Conservation (phyloP, 1,140 invertebrate genomes). For the Centruroides vittatus region DNA sequence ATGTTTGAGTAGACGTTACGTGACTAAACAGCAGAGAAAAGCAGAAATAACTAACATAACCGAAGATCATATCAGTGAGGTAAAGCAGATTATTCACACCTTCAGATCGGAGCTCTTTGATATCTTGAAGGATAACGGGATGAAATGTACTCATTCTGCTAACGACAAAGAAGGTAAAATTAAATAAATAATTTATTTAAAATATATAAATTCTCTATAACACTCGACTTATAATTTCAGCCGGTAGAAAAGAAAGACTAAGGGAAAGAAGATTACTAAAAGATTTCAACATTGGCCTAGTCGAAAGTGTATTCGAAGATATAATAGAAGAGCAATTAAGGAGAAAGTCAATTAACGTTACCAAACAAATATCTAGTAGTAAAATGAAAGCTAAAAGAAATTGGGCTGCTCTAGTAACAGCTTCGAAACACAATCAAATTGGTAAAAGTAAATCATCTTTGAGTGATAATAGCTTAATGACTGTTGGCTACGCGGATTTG, state of each 20-base stretch:
- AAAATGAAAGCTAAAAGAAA: constrained; percentile 42
- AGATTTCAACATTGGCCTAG: constrained; percentile 75
- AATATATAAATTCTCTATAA: too few species aligned
- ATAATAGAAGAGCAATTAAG: constrained; percentile 2
- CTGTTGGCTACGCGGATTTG: constrained; percentile 7
- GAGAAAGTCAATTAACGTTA: constrained; percentile 7
- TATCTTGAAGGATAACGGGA: constrained; percentile 65
- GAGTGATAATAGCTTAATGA: constrained; percentile 2
- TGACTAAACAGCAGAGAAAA: constrained; percentile 58
- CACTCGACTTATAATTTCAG: constrained; percentile 28
- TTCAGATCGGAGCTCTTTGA: constrained; percentile 75
- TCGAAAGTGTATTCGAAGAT: constrained; percentile 35
- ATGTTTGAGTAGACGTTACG: constrained; percentile 59
- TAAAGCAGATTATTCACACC: constrained; percentile 81
- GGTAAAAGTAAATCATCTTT: not conserved
- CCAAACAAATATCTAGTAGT: constrained; percentile 1
- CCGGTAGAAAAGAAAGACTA: constrained; percentile 67
- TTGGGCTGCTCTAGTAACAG: constrained; percentile 59
- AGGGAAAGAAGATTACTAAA: constrained; percentile 72
- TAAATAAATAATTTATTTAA: too few species aligned
- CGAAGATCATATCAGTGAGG: constrained; percentile 91
- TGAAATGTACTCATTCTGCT: constrained; percentile 31
- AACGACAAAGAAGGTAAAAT: too few species aligned
- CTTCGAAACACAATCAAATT: constrained; percentile 8
- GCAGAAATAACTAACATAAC: constrained; percentile 73